Percentiles rank a stretch among this genome's conserved stretches.
Conservation (phyloP, 2,888 invertebrate species). For the Apomyelois bistriatella region DNA sequence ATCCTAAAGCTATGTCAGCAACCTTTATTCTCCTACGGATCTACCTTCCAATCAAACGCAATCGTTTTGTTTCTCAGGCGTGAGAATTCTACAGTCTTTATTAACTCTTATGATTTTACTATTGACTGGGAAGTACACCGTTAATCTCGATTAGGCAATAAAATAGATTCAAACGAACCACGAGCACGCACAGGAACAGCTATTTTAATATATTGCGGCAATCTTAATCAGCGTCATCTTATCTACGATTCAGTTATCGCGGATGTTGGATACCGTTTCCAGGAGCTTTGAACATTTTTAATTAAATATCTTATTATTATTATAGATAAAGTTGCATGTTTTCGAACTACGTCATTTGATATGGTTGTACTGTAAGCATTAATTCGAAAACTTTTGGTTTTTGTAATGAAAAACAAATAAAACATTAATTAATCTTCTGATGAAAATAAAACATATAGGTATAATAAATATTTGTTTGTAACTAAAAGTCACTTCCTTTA, state of each 20-base stretch:
- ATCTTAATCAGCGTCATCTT: slow-evolving; percentile 4
- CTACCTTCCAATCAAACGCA: too few species aligned
- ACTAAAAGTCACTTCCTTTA: too few species aligned
- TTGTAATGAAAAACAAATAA: not conserved
- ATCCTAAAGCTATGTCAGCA: too few species aligned
- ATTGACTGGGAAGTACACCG: slow-evolving; percentile 1
- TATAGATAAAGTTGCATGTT: not conserved
- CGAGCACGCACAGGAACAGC: not conserved
- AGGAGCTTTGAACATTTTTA: slow-evolving; percentile 4
- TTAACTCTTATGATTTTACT: not conserved
- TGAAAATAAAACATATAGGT: too few species aligned
- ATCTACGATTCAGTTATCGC: not conserved
- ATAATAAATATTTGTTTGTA: too few species aligned
- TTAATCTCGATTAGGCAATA: slow-evolving; percentile 2
- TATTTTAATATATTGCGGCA: slow-evolving; percentile 1
- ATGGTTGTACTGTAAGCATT: not conserved
- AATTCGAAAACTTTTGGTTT: not conserved
- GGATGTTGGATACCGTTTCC: slow-evolving; percentile 7
- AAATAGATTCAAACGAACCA: slow-evolving; percentile 8
- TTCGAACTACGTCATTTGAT: not conserved
- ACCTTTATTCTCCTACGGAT: not conserved
- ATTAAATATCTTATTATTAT: slow-evolving; percentile 1
- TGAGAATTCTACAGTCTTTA: not conserved
- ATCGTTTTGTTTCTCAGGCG: too few species aligned
- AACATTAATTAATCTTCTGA: too few species aligned